These are phyloP conservation scores for Anguilla japonica DNA, from an alignment of 2,113 vertebrate species.

Conservation along the genomic window DNA sequence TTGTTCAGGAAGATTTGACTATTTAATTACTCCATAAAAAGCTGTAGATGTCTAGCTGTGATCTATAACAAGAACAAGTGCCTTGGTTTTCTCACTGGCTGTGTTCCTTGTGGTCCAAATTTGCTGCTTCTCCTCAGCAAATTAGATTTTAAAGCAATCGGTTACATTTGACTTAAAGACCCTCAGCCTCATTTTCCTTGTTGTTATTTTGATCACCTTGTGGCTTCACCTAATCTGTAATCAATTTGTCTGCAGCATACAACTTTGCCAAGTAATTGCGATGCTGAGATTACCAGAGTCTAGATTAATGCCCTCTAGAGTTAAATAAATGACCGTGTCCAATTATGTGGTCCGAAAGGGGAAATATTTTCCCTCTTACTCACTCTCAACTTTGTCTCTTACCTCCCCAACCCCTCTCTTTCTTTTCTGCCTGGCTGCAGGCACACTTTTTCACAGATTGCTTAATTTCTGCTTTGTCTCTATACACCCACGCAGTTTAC, in stretches of 20 bases:
- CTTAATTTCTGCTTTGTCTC: constrained; percentile 45
- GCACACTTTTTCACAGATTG: constrained; percentile 39
- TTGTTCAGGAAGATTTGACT: not conserved
- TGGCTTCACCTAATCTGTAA: constrained; percentile 40
- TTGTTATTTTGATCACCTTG: constrained; percentile 39
- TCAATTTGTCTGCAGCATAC: constrained; percentile 46
- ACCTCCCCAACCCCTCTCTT: constrained; percentile 31
- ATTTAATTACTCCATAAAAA: constrained; percentile 6
- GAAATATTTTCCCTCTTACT: constrained; percentile 44
- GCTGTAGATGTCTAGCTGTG: not conserved
- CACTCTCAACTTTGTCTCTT: constrained; percentile 36
- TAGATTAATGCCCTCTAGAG: constrained; percentile 45
- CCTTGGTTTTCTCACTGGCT: not conserved
- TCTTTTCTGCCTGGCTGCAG: constrained; percentile 18
- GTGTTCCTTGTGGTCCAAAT: constrained; percentile 6
- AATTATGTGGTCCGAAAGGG: constrained; percentile 43
- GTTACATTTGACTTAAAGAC: constrained; percentile 43
- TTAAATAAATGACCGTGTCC: constrained; percentile 47
- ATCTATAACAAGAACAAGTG: constrained; percentile 23
- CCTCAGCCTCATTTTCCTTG: constrained; percentile 18
- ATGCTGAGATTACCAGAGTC: constrained; percentile 37
- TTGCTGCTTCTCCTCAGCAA: constrained; percentile 33
- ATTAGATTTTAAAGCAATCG: constrained; percentile 46
- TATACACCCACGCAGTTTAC: constrained; percentile 49
- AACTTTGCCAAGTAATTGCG: constrained; percentile 45